phyloP scores from a whole-genome alignment of 2,113 vertebrate genomes.

The Pyrgilauda ruficollis region DNA sequence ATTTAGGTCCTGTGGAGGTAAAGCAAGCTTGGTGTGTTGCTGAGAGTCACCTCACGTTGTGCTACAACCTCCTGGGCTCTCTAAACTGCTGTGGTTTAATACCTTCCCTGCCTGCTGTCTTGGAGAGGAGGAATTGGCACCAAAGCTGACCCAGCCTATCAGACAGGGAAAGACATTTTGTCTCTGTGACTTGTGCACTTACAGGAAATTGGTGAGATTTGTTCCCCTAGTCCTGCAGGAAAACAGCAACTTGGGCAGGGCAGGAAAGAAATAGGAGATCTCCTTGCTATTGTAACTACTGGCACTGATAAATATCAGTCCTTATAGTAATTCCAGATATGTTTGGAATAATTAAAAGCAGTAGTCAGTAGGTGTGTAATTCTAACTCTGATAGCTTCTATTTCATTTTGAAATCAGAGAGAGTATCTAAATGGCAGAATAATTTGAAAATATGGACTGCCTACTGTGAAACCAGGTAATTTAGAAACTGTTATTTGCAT shows the following conservation, averaged over 20 bases:
- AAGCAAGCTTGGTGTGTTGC: neutral
- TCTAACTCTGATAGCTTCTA: neutral
- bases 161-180: neutral
- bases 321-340: neutral
- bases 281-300: neutral
- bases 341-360: conserved; percentile 21
- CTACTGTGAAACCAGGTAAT: neutral
- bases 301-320: neutral
- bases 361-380: neutral
- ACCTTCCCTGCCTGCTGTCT: neutral
- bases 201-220: neutral
- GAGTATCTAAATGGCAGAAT: conserved; percentile 7
- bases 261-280: neutral
- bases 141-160: neutral
- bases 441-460: conserved; percentile 28
- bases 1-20: neutral
- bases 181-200: neutral
- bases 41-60: neutral
- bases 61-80: neutral
- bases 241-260: neutral
- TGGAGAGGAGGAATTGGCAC: neutral
- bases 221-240: neutral
- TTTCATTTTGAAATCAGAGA: conserved; percentile 32
- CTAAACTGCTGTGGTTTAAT: neutral
- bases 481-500: conserved; percentile 12